Evolutionary conservation across 2,888 invertebrate genomes (phyloP).

Genomic region (Augiades crinisus): DNA sequence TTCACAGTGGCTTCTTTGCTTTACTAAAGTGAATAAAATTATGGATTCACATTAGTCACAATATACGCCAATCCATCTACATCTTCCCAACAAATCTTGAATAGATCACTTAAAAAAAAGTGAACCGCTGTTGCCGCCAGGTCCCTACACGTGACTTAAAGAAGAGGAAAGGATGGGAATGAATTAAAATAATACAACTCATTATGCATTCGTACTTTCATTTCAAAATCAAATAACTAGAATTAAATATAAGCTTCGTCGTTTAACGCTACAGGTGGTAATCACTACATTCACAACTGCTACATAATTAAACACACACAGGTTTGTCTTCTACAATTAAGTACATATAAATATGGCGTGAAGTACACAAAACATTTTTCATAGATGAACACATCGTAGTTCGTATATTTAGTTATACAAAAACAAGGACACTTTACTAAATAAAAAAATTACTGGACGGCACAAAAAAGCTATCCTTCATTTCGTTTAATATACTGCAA

Average conservation of each 20-base stretch:
- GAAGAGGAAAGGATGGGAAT: no score
- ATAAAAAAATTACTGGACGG: conserved; percentile 56
- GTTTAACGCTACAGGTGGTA: conserved; percentile 36
- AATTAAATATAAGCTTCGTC: conserved; percentile 34
- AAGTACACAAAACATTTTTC: conserved; percentile 29
- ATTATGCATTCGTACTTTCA: conserved; percentile 8
- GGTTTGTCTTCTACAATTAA: conserved; percentile 8
- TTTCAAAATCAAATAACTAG: not conserved
- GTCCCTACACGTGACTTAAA: no score
- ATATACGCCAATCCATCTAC: no score
- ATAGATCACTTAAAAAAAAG: no score
- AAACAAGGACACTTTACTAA: conserved; percentile 53
- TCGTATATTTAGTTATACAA: conserved; percentile 45
- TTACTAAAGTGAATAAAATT: no score
- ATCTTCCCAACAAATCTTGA: no score
- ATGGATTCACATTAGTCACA: no score
- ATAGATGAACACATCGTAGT: conserved; percentile 58
- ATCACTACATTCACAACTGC: conserved; percentile 29
- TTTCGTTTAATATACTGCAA: conserved; percentile 24
- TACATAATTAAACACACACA: conserved; percentile 18
- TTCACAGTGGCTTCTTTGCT: no score
- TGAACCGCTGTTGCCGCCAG: no score
- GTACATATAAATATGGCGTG: conserved; percentile 1
- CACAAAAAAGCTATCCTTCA: conserved; percentile 33
- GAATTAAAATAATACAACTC: not conserved